Percentiles rank a stretch among this genome's conserved stretches.
Conservation (phyloP, 2,888 invertebrate genomes). For the Lutraria lutraria region DNA sequence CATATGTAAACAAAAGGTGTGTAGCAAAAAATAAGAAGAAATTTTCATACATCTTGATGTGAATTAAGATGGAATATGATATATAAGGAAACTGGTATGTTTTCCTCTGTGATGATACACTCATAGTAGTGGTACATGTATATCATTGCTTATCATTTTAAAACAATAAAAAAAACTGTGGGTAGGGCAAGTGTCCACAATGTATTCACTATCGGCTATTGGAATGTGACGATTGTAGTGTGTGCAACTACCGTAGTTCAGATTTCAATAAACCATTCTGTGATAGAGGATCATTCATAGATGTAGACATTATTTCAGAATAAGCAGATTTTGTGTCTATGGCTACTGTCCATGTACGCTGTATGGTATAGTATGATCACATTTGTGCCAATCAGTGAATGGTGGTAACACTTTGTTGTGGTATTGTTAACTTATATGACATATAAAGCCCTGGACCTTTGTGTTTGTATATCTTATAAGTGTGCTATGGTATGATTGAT, state of each 20-base stretch:
- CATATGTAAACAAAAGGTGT: slow-evolving; percentile 20
- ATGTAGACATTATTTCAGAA: neutral
- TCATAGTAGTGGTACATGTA: neutral
- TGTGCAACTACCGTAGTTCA: slow-evolving; percentile 3
- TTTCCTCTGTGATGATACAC: neutral
- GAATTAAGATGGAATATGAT: neutral
- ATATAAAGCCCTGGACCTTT: neutral
- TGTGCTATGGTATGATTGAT: neutral
- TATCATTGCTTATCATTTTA: neutral
- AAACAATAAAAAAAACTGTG: neutral
- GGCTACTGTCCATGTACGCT: neutral
- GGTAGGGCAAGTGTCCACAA: neutral
- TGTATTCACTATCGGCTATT: neutral
- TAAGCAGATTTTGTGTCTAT: neutral
- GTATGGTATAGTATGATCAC: neutral
- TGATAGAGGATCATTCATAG: slow-evolving; percentile 3
- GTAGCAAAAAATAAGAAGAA: neutral
- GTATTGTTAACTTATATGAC: neutral
- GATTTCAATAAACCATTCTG: slow-evolving; percentile 12
- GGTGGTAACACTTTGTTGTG: neutral
- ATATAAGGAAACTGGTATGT: slow-evolving; percentile 5
- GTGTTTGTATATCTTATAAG: neutral
- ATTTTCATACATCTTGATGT: neutral
- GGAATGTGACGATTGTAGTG: slow-evolving; percentile 1
- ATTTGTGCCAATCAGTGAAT: neutral